Base-by-base conservation (phyloP, 2,113 vertebrate genomes). In the Gorsachius goisagi region DNA sequence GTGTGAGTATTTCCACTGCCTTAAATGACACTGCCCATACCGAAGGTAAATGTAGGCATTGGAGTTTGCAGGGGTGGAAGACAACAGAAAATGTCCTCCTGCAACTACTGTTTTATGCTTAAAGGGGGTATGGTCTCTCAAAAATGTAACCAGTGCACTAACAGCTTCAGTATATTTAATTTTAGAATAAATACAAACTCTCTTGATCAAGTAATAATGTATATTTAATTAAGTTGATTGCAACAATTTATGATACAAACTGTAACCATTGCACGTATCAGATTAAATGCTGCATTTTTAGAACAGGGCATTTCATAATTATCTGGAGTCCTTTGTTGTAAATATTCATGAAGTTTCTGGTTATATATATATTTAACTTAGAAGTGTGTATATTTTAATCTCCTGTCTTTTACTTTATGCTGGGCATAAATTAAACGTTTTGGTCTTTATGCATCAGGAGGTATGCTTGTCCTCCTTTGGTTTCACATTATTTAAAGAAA, bases 281-380 rank as follows among this genome's bases (percentile, higher is more conserved):
- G 23, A 87, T 82, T 93, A 92, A 89, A 93, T 45, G 35, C 58
- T 87, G n/a, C 37, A 24, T 82, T 88, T 95, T 92, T 89, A 53
- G 76, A 76, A 56, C 4, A 2, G 15, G 13, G 5, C 19, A 45
- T 85, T 79, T 84, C 32, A 56, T 89, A 87, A 72, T 77, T 75
- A 56, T 81, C 81, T 13, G 3, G 56, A 87, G n/a, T 68, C 33
- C 5, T 53, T 77, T 92, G 27, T 81, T 71, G 49, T 78, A 92
- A 90, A 68, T 75, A 68, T 27, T 90, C 0, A 72, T 84, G 27
- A 72, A 49, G 24, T 63, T 87, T 89, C 55, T 44, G 4, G 14
- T 41, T 94, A 23, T 66, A 15, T 63, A 4, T 39, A 14, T 86
- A 62, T 68, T 85, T 76, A 68, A 56, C 79, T 78, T 52, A 72